These are phyloP conservation scores for Cephus nigrinus DNA, from an alignment of 2,888 invertebrate genomes.

Conservation along the genomic window DNA sequence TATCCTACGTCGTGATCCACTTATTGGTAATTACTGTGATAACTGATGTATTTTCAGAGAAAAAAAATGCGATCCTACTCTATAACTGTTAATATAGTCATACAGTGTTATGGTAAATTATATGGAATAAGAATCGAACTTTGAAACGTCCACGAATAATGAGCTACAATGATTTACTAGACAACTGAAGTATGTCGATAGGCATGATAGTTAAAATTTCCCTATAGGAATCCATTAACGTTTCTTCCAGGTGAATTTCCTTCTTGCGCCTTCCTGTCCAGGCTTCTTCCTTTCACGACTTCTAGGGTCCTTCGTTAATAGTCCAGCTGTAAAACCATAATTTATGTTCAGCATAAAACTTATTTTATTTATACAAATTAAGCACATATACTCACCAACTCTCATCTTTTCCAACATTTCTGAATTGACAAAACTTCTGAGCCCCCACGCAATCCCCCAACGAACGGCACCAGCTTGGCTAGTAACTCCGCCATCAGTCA, in stretches of 20 bases:
- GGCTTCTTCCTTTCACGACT: slow-evolving; percentile 90
- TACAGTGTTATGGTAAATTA: not conserved
- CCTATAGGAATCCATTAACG: slow-evolving; percentile 69
- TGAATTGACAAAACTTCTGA: slow-evolving; percentile 84
- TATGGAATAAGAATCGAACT: not conserved
- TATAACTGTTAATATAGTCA: not conserved
- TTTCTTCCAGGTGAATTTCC: slow-evolving; percentile 93
- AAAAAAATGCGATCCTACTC: not conserved
- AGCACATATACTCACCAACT: slow-evolving; percentile 71
- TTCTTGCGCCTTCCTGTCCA: slow-evolving; percentile 90
- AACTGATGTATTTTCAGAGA: not conserved
- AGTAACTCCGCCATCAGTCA: slow-evolving; percentile 79
- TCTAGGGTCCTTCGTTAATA: slow-evolving; percentile 84
- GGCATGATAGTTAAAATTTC: not conserved
- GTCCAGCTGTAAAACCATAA: slow-evolving; percentile 75
- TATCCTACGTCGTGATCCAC: not conserved
- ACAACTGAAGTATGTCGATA: not conserved
- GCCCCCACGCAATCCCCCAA: slow-evolving; percentile 85
- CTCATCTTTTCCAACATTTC: slow-evolving; percentile 86
- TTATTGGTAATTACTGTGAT: not conserved
- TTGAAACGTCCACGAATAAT: not conserved
- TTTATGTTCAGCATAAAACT: not conserved
- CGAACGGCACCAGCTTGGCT: slow-evolving; percentile 91
- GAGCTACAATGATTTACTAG: not conserved
- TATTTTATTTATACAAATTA: not conserved